Evolutionary conservation across 2,888 invertebrate genomes (phyloP).

Genomic region (Agrotis exclamationis): DNA sequence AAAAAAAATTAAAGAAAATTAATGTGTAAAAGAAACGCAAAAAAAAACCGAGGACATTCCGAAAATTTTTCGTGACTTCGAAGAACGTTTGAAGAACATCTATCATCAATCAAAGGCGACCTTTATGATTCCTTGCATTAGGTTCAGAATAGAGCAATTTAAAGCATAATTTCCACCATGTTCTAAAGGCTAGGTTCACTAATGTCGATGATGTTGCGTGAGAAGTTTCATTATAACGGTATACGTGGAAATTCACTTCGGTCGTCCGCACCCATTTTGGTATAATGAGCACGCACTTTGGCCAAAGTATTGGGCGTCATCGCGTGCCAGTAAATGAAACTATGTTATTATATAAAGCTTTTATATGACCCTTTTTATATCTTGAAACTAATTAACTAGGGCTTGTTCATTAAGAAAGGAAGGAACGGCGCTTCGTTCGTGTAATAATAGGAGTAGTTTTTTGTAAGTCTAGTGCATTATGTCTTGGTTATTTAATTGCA

Average conservation of each 20-base stretch:
- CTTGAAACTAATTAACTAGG: slow-evolving; percentile 61
- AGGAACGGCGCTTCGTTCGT: slow-evolving; percentile 27
- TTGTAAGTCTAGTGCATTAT: slow-evolving; percentile 26
- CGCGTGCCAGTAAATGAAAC: slow-evolving; percentile 76
- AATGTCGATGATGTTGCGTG: slow-evolving; percentile 76
- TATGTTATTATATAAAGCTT: slow-evolving; percentile 70
- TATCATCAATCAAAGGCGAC: slow-evolving; percentile 23
- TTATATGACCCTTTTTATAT: slow-evolving; percentile 64
- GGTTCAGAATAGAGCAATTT: slow-evolving; percentile 62
- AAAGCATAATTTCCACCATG: slow-evolving; percentile 40
- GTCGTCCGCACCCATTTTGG: slow-evolving; percentile 77
- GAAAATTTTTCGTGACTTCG: background rate
- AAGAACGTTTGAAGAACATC: slow-evolving; percentile 21
- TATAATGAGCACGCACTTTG: slow-evolving; percentile 79
- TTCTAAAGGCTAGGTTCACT: slow-evolving; percentile 54
- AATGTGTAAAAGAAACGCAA: background rate
- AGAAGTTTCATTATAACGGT: slow-evolving; percentile 79
- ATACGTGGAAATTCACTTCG: slow-evolving; percentile 81
- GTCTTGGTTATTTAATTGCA: slow-evolving; percentile 22
- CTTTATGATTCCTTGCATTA: slow-evolving; percentile 40
- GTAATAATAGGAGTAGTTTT: background rate
- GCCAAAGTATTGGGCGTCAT: slow-evolving; percentile 71
- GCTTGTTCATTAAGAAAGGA: slow-evolving; percentile 60
- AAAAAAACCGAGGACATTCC: background rate
- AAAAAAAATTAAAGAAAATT: slow-evolving; percentile 37